Conservation (phyloP, 2,888 invertebrate genomes). For the Lasioglossum leucozonium region DNA sequence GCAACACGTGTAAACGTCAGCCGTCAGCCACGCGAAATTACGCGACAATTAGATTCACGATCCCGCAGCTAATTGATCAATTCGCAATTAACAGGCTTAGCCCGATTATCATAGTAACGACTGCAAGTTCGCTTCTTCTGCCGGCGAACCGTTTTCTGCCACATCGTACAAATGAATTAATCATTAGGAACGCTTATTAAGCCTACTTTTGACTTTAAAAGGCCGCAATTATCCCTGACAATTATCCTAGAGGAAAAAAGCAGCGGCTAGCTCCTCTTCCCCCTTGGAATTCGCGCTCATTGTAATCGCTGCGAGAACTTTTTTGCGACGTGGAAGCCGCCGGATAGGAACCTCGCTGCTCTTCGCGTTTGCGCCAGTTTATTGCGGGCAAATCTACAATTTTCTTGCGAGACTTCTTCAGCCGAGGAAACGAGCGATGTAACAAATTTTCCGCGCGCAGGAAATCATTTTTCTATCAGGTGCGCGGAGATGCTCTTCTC, state of each 20-base stretch:
- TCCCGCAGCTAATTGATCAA: constrained; percentile 37
- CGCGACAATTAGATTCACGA: background rate
- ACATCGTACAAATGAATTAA: constrained; percentile 31
- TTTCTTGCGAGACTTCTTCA: background rate
- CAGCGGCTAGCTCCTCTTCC: background rate
- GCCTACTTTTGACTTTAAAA: constrained; percentile 17
- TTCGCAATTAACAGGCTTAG: constrained; percentile 18
- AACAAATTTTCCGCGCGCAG: background rate
- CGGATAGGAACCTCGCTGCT: background rate
- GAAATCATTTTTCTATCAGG: background rate
- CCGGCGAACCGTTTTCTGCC: background rate
- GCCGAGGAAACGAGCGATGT: background rate
- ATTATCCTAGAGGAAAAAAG: background rate
- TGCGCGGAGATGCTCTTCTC: background rate
- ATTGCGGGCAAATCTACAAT: background rate
- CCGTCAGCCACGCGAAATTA: background rate
- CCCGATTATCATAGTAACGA: constrained; percentile 29
- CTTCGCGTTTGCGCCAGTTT: background rate
- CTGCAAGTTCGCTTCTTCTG: background rate
- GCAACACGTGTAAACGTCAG: constrained; percentile 40
- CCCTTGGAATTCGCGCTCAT: constrained; percentile 3
- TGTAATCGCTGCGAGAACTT: too few species aligned
- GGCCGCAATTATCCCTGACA: constrained; percentile 26
- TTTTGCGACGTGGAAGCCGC: background rate
- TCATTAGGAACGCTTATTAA: constrained; percentile 33